These are phyloP conservation scores for Himalopsyche tibetana DNA, from an alignment of 2,888 invertebrate species.

Conservation along the genomic window DNA sequence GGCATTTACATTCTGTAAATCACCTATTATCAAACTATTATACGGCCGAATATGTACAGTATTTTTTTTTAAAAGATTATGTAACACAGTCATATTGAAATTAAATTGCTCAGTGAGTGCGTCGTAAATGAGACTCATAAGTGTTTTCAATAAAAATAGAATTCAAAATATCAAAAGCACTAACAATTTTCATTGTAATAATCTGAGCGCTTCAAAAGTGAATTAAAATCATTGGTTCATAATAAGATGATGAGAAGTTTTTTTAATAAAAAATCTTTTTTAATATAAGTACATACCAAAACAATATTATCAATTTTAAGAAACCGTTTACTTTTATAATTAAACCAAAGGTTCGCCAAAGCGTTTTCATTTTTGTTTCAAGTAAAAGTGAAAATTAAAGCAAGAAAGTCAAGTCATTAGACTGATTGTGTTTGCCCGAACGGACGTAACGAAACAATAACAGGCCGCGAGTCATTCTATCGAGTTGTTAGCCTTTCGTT, in stretches of 20 bases:
- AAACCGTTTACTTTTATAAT: slow-evolving; percentile 14
- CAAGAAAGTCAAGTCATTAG: slow-evolving; percentile 45
- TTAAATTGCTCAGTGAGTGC: no score
- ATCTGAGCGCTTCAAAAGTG: neutral
- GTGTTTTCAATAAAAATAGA: no score
- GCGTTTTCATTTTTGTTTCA: slow-evolving; percentile 4
- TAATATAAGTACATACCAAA: neutral
- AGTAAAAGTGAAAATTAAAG: slow-evolving; percentile 47
- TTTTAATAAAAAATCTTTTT: neutral
- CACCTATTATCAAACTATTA: no score
- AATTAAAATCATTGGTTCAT: neutral
- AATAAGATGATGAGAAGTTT: neutral
- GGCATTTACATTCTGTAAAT: no score
- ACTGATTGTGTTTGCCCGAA: slow-evolving; percentile 52
- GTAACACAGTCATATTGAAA: no score
- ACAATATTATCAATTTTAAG: slow-evolving; percentile 18
- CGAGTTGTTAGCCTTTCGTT: slow-evolving; percentile 38
- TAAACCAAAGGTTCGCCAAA: slow-evolving; percentile 22
- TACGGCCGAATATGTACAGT: no score
- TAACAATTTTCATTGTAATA: no score
- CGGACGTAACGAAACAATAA: slow-evolving; percentile 55
- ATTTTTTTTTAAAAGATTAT: no score
- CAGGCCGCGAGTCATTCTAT: slow-evolving; percentile 44
- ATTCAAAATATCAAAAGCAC: no score
- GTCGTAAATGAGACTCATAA: no score